Conservation (phyloP, 2,888 invertebrate genomes). For the Spodoptera picta region DNA sequence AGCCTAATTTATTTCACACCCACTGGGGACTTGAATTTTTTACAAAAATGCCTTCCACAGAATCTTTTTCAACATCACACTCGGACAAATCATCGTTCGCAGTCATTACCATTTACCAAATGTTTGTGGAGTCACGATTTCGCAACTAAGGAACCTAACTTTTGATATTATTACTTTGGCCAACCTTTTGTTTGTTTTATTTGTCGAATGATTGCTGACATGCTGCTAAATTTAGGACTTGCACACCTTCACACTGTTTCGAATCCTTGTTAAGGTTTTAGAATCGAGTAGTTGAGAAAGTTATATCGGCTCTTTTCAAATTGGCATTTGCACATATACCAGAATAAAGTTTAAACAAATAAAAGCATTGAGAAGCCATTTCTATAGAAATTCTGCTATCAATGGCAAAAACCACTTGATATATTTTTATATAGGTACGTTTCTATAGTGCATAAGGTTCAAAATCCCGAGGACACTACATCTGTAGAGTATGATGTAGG, state of each 20-base stretch:
- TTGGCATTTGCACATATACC: neutral
- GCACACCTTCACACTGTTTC: neutral
- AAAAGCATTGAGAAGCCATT: constrained; percentile 11
- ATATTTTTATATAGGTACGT: constrained; percentile 9
- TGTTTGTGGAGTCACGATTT: constrained; percentile 52
- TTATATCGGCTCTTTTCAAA: too few relatives aligned
- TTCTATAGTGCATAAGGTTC: constrained; percentile 12
- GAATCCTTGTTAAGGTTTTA: too few relatives aligned
- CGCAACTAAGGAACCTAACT: constrained; percentile 28
- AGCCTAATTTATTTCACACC: constrained; percentile 2
- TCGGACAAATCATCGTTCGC: constrained; percentile 40
- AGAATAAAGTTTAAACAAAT: neutral
- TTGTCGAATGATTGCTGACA: constrained; percentile 12
- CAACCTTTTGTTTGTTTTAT: constrained; percentile 39
- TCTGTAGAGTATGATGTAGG: constrained; percentile 12
- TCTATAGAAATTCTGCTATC: constrained; percentile 16
- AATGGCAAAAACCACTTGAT: constrained; percentile 17
- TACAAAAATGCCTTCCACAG: constrained; percentile 17
- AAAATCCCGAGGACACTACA: constrained; percentile 13
- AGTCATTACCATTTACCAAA: constrained; percentile 54
- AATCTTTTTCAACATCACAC: constrained; percentile 39
- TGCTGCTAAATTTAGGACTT: constrained; percentile 9
- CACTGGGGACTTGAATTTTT: constrained; percentile 8
- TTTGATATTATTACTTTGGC: constrained; percentile 44
- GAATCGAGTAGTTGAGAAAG: too few relatives aligned